Conservation (phyloP, 92 coral and sea anemone genomes). For the Hydrozoanthus gracilis region DNA sequence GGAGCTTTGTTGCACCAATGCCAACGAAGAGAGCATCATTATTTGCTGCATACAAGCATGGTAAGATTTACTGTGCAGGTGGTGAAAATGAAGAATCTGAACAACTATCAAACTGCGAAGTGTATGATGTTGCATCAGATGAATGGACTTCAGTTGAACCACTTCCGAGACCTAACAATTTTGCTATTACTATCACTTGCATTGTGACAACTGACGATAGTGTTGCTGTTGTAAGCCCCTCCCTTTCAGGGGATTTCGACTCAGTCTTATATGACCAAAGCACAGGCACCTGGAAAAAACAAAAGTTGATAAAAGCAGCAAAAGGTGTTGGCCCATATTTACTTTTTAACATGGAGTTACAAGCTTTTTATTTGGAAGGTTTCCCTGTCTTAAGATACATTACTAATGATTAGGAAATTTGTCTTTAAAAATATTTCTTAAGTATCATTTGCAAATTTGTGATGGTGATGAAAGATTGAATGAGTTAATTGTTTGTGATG, state of each 20-base stretch:
- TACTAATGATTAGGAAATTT: not conserved
- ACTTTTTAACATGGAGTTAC: constrained; percentile 29
- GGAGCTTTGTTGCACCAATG: constrained; percentile 70
- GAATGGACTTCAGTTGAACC: constrained; percentile 6
- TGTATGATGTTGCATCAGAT: constrained; percentile 24
- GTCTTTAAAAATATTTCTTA: too few relatives aligned
- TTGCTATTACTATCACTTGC: constrained; percentile 4
- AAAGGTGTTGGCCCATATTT: not conserved
- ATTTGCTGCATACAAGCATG: constrained; percentile 53
- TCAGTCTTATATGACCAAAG: constrained; percentile 1
- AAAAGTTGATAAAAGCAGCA: constrained; percentile 7
- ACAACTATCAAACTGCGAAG: constrained; percentile 29
- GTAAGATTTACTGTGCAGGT: constrained; percentile 75
- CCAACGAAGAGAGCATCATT: constrained; percentile 62
- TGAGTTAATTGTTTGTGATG: too few relatives aligned
- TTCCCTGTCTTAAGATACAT: not conserved
- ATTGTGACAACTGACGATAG: not conserved
- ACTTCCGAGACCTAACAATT: not conserved
- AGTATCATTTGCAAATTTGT: too few relatives aligned
- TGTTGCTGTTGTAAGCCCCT: constrained; percentile 20
- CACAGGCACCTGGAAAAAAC: not conserved
- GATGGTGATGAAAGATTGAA: too few relatives aligned
- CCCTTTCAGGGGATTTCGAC: constrained; percentile 16
- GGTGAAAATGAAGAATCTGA: constrained; percentile 27
- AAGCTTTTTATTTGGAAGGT: constrained; percentile 14